Evolutionary conservation across 2,797 vertebrate genomes (phyloP), one percentile per base, ranked within the genome.

Genomic region (Sylvilagus floridanus): DNA sequence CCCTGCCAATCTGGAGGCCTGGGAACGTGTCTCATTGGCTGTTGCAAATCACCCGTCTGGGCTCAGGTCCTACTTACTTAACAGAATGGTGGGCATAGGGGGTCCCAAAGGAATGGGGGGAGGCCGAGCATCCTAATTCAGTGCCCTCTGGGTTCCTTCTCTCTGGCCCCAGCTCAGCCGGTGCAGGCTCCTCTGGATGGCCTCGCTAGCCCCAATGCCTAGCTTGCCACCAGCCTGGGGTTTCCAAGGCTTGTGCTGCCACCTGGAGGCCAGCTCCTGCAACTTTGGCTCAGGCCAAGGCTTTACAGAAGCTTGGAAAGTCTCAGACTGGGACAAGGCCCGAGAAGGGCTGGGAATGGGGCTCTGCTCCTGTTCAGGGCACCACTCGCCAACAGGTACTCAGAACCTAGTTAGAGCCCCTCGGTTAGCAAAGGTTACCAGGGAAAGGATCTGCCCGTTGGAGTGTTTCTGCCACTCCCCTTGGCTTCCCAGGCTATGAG

Each of bases 211-310:
- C 7, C 54, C 26, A 26, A 19, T 19, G 26, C 3, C 8, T 57
- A 6, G 50, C 30, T 82, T 60, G 10, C 1, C 2, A 17, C 21
- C 26, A 0, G 4, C 19, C 8, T 0, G 0, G 19, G 12, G 14
- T 94, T 96, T 89, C 21, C 68, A 28, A 30, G 42, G 68, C 76
- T 90, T 65, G 5, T 85, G 79, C 96, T 92, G 93, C 94, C 97
- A 83, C 81, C 96, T 82, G 22, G 88, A 71, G 97, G 94, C 52
- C 60, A 26, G 32, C 2, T 32, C 4, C 28, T 32, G 42, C 10
- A 57, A 32, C 13, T 57, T 50, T 87, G 32, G 85, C 63, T 88
- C 14, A 57, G 24, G 35, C 84, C 17, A 30, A 4, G 2, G 24
- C 26, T 69, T 32, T 17, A 24, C 32, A 37, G 24, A 19, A 24